Conservation (phyloP, 2,888 invertebrate species). For the Xestia sexstrigata region DNA sequence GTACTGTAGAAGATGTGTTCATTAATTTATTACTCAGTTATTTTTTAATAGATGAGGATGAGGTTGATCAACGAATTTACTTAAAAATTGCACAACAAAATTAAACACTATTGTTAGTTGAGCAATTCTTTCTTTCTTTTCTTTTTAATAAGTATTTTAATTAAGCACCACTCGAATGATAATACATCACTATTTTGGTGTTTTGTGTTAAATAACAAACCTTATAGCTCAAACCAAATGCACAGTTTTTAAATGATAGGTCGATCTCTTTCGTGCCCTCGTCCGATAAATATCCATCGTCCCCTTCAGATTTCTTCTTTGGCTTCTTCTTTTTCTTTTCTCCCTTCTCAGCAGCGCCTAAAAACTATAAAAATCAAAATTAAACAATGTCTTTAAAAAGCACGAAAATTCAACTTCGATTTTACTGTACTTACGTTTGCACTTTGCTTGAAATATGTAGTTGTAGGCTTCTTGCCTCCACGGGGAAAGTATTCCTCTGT, state of each 20-base stretch:
- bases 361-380: constrained; percentile 74
- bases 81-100: constrained; percentile 1
- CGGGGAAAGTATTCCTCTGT: constrained; percentile 91
- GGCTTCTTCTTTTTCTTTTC: constrained; percentile 83
- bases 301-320: constrained; percentile 82
- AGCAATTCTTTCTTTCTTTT: not conserved
- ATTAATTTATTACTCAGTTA: not conserved
- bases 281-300: constrained; percentile 87
- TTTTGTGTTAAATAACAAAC: constrained; percentile 64
- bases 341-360: constrained; percentile 83
- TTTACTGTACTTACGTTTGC: constrained; percentile 79
- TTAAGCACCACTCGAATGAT: not conserved
- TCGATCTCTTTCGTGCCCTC: constrained; percentile 79
- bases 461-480: constrained; percentile 88
- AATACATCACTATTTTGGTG: not conserved
- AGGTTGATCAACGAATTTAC: not conserved
- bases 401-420: not conserved
- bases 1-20: not conserved
- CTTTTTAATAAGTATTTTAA: not conserved
- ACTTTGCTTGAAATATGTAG: constrained; percentile 85
- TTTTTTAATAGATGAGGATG: not conserved
- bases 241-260: constrained; percentile 81
- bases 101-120: not conserved
- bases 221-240: constrained; percentile 80
- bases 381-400: not conserved